Conservation (phyloP, 2,113 vertebrate species). For the Calypte anna region DNA sequence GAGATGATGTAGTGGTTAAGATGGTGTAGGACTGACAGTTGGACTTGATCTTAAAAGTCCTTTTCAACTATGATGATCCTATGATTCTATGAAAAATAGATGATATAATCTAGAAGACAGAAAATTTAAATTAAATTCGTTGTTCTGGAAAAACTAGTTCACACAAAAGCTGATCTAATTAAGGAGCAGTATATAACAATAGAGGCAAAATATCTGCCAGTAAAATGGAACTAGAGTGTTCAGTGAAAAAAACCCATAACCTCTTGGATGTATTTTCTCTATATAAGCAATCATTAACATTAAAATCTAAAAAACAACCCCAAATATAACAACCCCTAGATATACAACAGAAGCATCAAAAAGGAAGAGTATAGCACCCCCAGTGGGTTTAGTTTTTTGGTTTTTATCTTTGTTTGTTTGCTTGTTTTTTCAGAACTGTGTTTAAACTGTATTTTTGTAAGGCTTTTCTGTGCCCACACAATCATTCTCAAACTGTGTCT, state of each 20-base stretch:
- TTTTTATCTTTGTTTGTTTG: no score
- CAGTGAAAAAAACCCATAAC: background rate
- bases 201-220: background rate
- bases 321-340: fast-evolving
- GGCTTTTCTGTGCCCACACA: background rate
- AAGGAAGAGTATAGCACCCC: background rate
- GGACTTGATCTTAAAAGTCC: no score
- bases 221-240: background rate
- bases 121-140: background rate
- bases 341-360: background rate
- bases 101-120: background rate
- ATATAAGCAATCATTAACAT: background rate
- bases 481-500: background rate
- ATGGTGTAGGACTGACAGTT: no score
- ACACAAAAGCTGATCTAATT: background rate
- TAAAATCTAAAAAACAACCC: background rate
- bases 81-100: background rate
- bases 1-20: no score
- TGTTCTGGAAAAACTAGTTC: background rate
- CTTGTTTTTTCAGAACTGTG: background rate
- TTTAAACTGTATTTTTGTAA: background rate
- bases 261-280: background rate
- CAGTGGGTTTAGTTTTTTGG: background rate
- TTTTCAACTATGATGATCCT: no score
- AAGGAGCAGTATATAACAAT: background rate